Conservation (phyloP, 2,113 vertebrate species). For the Charadrius vociferus region DNA sequence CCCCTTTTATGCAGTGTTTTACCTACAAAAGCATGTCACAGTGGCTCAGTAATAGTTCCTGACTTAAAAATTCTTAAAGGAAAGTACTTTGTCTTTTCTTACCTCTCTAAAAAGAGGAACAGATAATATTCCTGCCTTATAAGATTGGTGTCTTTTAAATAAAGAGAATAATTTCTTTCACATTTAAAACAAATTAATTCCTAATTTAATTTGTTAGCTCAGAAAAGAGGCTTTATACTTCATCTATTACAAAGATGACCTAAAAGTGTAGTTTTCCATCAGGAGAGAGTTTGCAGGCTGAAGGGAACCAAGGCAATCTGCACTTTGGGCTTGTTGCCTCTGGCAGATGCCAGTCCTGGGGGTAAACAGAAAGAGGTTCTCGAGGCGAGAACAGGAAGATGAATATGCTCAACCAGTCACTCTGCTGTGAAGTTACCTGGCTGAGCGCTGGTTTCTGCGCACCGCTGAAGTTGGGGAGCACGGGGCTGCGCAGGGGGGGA, state of each 20-base stretch:
- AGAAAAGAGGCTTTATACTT: background rate
- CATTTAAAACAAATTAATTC: background rate
- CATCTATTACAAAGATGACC: background rate
- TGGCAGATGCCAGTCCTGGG: background rate
- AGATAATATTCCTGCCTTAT: background rate
- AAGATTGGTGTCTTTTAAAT: background rate
- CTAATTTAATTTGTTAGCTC: background rate
- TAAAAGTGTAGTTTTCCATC: background rate
- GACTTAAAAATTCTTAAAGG: background rate
- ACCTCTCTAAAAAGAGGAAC: background rate
- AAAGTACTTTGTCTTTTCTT: background rate
- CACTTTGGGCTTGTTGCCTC: accelerated
- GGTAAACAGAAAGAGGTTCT: background rate
- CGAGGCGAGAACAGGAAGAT: accelerated
- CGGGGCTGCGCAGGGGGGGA: background rate
- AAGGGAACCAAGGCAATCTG: background rate
- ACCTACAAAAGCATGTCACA: background rate
- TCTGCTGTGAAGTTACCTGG: background rate
- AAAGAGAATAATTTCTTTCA: background rate
- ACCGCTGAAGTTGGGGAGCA: accelerated
- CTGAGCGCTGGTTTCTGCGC: accelerated
- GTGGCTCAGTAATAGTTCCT: background rate
- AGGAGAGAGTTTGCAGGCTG: background rate
- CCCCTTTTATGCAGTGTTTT: background rate
- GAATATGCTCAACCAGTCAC: background rate